phyloP scores from a whole-genome alignment of 2,113 vertebrate genomes.

The Falco punctatus region DNA sequence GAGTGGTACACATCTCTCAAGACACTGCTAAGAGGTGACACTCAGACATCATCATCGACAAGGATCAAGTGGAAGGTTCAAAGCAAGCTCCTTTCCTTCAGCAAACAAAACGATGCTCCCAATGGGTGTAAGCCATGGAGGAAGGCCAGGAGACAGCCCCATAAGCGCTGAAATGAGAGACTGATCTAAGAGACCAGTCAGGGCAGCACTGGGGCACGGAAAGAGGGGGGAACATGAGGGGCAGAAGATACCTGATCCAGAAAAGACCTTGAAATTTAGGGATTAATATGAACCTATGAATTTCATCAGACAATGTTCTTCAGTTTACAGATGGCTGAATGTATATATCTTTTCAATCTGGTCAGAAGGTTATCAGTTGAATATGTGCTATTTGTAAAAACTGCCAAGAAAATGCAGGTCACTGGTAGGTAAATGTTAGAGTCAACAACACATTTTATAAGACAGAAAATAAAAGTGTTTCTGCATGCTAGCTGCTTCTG shows the following conservation, averaged over 20 bases:
- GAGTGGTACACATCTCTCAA: not conserved
- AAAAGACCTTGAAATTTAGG: not conserved
- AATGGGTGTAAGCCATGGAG: not conserved
- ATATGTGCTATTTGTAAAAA: not conserved
- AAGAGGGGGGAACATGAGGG: not conserved
- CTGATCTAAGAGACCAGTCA: not conserved
- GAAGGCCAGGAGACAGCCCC: not conserved
- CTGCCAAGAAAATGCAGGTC: not conserved
- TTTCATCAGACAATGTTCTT: not conserved
- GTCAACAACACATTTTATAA: not conserved
- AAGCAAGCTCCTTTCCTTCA: not conserved
- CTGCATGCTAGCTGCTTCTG: not conserved
- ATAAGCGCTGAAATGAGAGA: not conserved
- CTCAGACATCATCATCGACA: not conserved
- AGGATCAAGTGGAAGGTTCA: conserved; percentile 6
- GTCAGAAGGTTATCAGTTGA: not conserved
- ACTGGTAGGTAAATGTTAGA: not conserved
- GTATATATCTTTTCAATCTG: not conserved
- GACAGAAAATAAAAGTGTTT: not conserved
- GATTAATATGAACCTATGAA: conserved; percentile 18
- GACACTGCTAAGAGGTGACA: not conserved
- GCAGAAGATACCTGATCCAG: not conserved
- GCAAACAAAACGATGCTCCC: not conserved
- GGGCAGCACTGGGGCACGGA: not conserved
- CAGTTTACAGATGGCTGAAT: not conserved